These are phyloP conservation scores for Tor tambroides DNA, from an alignment of 2,113 vertebrate genomes.

Conservation along the genomic window DNA sequence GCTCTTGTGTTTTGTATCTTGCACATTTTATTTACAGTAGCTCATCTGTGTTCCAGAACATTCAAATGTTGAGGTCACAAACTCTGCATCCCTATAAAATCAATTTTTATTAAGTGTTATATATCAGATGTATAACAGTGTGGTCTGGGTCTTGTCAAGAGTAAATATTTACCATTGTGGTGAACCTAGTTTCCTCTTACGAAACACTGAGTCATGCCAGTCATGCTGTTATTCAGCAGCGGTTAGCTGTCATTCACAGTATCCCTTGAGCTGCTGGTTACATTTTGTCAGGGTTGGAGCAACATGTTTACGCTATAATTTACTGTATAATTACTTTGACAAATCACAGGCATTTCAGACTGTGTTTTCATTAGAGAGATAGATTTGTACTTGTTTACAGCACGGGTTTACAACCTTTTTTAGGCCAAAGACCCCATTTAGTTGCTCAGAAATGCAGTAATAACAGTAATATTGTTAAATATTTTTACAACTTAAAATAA, in stretches of 20 bases:
- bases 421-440: not conserved
- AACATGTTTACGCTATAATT: constrained; percentile 6
- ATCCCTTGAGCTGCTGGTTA: not conserved
- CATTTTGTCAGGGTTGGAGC: not conserved
- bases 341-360: not conserved
- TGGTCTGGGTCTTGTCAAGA: constrained; percentile 5
- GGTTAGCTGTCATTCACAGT: constrained; percentile 1
- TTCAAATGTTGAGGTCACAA: not conserved
- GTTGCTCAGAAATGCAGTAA: not conserved
- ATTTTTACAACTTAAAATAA: not conserved
- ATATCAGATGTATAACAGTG: not conserved
- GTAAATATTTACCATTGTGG: constrained; percentile 54
- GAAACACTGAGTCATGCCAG: constrained; percentile 28
- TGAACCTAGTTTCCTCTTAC: constrained; percentile 41
- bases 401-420: not conserved
- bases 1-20: not conserved
- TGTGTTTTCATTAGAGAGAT: not conserved
- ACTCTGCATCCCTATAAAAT: constrained; percentile 1
- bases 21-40: not conserved
- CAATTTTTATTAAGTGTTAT: not conserved
- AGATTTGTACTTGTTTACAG: not conserved
- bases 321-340: not conserved
- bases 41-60: not conserved
- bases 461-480: not conserved
- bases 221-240: not conserved